phyloP scores from a whole-genome alignment of 2,888 invertebrate genomes.

The Ennomos erosarius region DNA sequence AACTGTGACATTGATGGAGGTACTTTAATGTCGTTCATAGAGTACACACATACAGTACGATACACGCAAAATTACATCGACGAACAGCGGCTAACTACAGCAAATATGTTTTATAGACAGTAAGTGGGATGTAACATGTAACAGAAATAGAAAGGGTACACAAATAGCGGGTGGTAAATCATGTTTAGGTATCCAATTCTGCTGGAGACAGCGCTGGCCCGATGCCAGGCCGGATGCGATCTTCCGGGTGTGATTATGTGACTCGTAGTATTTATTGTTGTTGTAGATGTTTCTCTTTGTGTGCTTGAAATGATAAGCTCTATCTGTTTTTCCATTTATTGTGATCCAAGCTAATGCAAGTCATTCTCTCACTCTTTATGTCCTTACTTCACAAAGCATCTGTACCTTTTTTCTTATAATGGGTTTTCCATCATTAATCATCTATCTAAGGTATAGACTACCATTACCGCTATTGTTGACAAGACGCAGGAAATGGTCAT shows the following conservation, averaged over 20 bases:
- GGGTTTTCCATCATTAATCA: too few relatives aligned
- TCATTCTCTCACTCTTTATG: too few relatives aligned
- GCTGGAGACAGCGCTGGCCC: conserved; percentile 57
- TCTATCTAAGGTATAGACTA: too few relatives aligned
- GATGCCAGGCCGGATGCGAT: conserved; percentile 77
- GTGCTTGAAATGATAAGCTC: neutral
- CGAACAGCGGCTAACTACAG: neutral
- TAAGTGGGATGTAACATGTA: conserved; percentile 22
- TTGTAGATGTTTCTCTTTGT: conserved; percentile 6
- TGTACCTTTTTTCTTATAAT: too few relatives aligned
- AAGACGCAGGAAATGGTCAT: too few relatives aligned
- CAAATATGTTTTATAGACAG: conserved; percentile 18
- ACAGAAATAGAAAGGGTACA: conserved; percentile 49
- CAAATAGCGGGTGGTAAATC: conserved; percentile 56
- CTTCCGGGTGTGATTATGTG: conserved; percentile 77
- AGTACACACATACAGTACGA: conserved; percentile 1
- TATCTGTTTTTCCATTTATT: too few relatives aligned
- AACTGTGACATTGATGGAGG: conserved; percentile 14
- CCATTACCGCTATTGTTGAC: too few relatives aligned
- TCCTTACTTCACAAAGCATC: too few relatives aligned
- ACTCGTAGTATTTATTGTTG: conserved; percentile 44
- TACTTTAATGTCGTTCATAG: neutral
- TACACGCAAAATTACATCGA: neutral
- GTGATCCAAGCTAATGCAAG: too few relatives aligned
- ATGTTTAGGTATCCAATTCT: conserved; percentile 60